Conservation (phyloP, 2,888 invertebrate species). For the Trissonchulus sp. region DNA sequence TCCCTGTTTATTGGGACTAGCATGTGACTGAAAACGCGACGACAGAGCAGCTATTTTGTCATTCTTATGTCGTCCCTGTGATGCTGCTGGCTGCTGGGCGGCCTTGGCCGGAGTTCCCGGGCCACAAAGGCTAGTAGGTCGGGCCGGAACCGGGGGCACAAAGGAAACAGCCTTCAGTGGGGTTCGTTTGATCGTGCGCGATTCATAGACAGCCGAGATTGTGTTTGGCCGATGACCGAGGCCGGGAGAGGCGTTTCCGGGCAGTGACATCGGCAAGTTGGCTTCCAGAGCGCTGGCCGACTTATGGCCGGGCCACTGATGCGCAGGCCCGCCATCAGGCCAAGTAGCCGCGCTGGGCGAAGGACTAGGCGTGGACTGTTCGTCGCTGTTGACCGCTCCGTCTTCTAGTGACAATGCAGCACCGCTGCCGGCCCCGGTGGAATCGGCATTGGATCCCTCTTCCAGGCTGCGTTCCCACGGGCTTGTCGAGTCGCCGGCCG, state of each 20-base stretch:
- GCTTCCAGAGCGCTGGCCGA: background rate
- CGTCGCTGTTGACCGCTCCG: background rate
- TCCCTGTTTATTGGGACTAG: background rate
- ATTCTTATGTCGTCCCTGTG: background rate
- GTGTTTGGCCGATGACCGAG: slow-evolving; percentile 30
- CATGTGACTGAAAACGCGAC: background rate
- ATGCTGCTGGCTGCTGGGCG: background rate
- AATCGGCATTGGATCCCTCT: background rate
- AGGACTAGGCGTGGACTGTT: slow-evolving; percentile 26
- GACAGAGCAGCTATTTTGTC: background rate
- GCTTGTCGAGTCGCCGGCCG: background rate
- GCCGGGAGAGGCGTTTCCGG: background rate
- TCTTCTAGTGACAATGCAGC: background rate
- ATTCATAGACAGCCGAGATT: slow-evolving; percentile 28
- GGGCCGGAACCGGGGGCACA: slow-evolving; percentile 7
- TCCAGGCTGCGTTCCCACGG: no score
- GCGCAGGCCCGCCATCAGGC: slow-evolving; percentile 4
- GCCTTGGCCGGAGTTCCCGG: background rate
- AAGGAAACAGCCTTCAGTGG: slow-evolving; percentile 6
- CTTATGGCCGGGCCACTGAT: background rate
- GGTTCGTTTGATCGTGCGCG: background rate
- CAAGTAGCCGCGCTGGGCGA: slow-evolving; percentile 28
- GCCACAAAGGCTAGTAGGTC: slow-evolving; percentile 12
- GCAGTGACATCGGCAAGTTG: no score
- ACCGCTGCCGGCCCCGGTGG: background rate